phyloP scores from a whole-genome alignment of 2,113 vertebrate genomes.

The Crotalus helleri region DNA sequence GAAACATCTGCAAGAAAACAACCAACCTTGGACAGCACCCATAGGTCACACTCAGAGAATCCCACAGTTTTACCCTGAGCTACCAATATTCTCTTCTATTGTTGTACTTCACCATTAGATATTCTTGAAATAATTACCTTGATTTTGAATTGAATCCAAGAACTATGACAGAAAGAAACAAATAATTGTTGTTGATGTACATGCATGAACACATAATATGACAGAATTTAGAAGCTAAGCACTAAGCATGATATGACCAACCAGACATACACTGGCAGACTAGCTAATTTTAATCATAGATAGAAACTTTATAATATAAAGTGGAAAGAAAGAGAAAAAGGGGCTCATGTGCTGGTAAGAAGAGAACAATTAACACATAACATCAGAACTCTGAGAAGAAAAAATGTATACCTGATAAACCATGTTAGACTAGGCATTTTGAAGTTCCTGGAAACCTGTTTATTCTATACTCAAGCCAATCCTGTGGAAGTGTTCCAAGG shows the following conservation, averaged over 20 bases:
- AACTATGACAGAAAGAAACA: neutral
- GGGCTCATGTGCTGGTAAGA: neutral
- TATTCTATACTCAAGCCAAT: neutral
- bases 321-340: neutral
- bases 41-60: neutral
- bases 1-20: neutral
- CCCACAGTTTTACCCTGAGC: neutral
- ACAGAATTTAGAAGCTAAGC: slow-evolving; percentile 6
- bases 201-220: neutral
- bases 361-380: neutral
- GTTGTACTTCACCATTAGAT: neutral
- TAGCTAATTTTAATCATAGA: neutral
- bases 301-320: neutral
- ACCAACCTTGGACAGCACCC: neutral
- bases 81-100: neutral
- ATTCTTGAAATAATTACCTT: neutral
- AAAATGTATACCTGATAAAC: neutral
- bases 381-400: neutral
- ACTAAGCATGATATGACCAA: neutral
- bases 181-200: neutral
- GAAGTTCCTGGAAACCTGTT: neutral
- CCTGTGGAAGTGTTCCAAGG: neutral
- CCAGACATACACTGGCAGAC: neutral
- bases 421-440: neutral
- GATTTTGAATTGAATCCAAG: neutral